phyloP scores from a whole-genome alignment of 2,113 vertebrate species.

The Macheiramphus alcinus region DNA sequence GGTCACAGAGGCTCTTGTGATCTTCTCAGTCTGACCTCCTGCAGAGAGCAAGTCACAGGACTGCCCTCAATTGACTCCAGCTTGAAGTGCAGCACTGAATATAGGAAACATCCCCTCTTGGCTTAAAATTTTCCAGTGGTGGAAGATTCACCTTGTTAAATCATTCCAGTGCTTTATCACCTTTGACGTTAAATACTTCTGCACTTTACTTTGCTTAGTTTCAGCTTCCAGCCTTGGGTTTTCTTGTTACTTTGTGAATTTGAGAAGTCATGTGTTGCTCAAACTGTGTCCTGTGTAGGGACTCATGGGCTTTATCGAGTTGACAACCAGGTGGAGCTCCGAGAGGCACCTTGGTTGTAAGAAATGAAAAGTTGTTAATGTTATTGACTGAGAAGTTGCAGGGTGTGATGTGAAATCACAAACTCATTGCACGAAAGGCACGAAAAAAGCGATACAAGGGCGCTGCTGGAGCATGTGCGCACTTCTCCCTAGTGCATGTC shows the following conservation, averaged over 20 bases:
- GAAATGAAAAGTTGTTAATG: background rate
- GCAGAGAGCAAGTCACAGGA: background rate
- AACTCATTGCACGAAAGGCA: background rate
- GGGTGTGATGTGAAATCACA: background rate
- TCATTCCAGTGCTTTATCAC: background rate
- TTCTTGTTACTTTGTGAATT: background rate
- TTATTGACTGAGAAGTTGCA: background rate
- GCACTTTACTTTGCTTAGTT: background rate
- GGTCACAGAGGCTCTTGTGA: conserved; percentile 8
- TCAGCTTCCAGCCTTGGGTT: background rate
- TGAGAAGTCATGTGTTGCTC: background rate
- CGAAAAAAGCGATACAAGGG: background rate
- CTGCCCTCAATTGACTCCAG: conserved; percentile 27
- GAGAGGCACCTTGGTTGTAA: background rate
- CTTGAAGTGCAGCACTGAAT: background rate
- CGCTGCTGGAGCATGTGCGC: no score
- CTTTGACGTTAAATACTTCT: background rate
- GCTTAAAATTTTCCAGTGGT: background rate
- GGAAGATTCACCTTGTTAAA: background rate
- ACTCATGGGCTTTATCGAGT: rapidly evolving
- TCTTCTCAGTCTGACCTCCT: background rate
- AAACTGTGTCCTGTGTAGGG: background rate
- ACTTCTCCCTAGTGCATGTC: background rate
- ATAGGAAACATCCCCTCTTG: background rate
- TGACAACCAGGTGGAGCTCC: background rate